These are phyloP conservation scores for Psittacula echo DNA, from an alignment of 2,797 vertebrate species.

Conservation along the genomic window DNA sequence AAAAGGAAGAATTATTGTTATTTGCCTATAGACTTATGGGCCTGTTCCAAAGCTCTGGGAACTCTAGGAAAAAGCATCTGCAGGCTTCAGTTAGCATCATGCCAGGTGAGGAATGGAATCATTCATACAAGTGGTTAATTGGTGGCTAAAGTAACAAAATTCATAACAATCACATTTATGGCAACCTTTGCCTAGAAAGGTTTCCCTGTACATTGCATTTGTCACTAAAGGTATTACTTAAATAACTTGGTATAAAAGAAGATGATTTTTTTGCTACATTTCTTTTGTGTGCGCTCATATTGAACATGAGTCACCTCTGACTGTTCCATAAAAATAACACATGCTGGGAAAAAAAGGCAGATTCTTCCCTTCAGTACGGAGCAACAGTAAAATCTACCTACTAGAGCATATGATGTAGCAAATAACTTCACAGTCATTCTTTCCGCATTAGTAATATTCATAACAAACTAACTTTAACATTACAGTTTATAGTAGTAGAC, in stretches of 20 bases:
- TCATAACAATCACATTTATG: neutral
- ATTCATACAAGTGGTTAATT: conserved; percentile 24
- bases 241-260: neutral
- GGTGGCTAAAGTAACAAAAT: neutral
- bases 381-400: neutral
- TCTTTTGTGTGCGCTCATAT: neutral
- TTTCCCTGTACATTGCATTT: neutral
- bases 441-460: neutral
- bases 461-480: neutral
- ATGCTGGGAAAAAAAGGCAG: neutral
- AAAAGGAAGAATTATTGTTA: neutral
- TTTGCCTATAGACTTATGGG: neutral
- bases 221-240: neutral
- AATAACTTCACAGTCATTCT: neutral
- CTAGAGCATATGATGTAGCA: neutral
- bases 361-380: neutral
- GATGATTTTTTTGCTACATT: neutral
- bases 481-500: neutral
- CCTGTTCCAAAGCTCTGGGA: neutral
- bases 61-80: neutral
- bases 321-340: neutral
- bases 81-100: neutral
- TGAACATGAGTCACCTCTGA: neutral
- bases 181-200: neutral
- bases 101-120: neutral